phyloP scores from a whole-genome alignment of 2,888 invertebrate genomes.

The Lamellibrachia satsuma region DNA sequence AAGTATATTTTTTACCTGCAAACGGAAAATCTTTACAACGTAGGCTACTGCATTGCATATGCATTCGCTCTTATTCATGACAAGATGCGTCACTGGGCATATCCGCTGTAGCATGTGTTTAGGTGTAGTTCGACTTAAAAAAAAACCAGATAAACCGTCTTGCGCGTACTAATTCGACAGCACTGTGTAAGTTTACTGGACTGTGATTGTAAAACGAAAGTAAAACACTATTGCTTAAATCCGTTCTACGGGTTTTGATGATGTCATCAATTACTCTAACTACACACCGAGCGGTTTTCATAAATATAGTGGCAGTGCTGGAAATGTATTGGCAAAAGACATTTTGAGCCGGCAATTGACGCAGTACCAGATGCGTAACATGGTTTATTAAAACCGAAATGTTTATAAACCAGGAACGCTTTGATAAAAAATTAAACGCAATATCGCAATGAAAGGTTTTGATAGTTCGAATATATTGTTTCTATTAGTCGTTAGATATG shows the following conservation, averaged over 20 bases:
- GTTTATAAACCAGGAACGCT: background rate
- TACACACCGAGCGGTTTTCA: background rate
- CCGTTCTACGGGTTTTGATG: background rate
- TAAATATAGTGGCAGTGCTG: background rate
- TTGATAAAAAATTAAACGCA: background rate
- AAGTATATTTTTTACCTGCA: background rate
- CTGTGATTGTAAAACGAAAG: background rate
- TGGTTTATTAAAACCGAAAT: background rate
- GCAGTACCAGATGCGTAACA: too few relatives aligned
- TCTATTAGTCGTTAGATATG: background rate
- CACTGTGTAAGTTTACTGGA: too few relatives aligned
- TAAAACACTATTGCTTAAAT: background rate
- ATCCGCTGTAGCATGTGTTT: background rate
- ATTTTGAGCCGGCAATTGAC: too few relatives aligned
- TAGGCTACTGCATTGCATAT: background rate
- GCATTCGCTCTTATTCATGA: background rate
- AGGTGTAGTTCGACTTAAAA: background rate
- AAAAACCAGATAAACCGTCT: background rate
- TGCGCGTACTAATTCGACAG: too few relatives aligned
- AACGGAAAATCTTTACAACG: background rate
- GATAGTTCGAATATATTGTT: background rate
- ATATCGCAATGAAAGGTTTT: background rate
- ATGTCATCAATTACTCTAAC: background rate
- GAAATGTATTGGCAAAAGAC: background rate
- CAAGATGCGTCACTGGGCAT: background rate